phyloP scores from a whole-genome alignment of 2,797 vertebrate species.

The Crenuchus spilurus region DNA sequence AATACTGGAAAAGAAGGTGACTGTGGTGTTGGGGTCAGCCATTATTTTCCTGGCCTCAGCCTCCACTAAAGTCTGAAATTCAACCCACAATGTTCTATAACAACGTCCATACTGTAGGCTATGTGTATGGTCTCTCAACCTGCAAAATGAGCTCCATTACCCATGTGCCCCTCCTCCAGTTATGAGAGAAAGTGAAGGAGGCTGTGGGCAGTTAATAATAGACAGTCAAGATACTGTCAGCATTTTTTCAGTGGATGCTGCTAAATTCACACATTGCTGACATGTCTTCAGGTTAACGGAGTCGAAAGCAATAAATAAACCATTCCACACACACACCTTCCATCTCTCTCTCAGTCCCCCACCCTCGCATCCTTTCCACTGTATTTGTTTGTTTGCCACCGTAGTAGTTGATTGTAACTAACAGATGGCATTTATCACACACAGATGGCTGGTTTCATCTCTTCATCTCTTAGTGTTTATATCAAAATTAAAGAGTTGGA shows the following conservation, averaged over 20 bases:
- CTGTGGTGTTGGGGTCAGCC: not conserved
- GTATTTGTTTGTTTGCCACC: slow-evolving; percentile 50
- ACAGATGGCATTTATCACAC: slow-evolving; percentile 56
- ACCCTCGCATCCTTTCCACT: slow-evolving; percentile 10
- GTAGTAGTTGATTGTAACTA: slow-evolving; percentile 38
- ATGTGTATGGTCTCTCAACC: not conserved
- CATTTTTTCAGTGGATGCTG: slow-evolving; percentile 7
- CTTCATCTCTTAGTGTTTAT: slow-evolving; percentile 37
- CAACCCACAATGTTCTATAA: not conserved
- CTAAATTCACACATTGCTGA: slow-evolving; percentile 15
- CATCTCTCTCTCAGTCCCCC: not conserved
- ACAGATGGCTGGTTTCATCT: slow-evolving; percentile 54
- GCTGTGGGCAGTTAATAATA: slow-evolving; percentile 18
- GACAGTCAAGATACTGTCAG: not conserved
- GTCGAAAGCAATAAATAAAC: slow-evolving; percentile 26
- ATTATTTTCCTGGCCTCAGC: not conserved
- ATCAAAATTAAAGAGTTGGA: slow-evolving; percentile 45
- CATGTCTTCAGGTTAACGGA: slow-evolving; percentile 6
- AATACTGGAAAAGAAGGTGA: not conserved
- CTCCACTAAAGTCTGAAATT: not conserved
- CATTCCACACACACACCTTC: slow-evolving; percentile 14
- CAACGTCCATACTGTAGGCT: not conserved
- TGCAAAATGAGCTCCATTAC: not conserved
- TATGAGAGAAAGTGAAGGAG: not conserved
- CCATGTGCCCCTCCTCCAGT: not conserved